Evolutionary conservation across 1,140 invertebrate genomes (phyloP).

Genomic region (Halyomorpha halys): DNA sequence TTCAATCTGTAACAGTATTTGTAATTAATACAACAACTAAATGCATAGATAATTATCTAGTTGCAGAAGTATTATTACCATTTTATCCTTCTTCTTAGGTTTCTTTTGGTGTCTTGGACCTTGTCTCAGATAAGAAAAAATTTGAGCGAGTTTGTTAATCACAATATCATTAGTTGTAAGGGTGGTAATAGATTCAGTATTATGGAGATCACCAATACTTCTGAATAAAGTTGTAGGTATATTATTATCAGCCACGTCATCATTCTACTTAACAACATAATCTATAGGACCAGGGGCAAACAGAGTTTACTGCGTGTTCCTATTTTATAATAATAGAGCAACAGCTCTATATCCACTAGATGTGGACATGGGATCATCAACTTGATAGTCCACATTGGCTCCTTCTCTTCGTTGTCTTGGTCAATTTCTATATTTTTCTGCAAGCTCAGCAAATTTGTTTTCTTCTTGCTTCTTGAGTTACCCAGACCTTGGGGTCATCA

Average conservation of each 20-base stretch:
- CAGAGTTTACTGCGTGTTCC: slow-evolving; percentile 78
- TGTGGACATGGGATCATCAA: slow-evolving; percentile 74
- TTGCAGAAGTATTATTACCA: slow-evolving; percentile 6
- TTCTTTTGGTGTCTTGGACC: slow-evolving; percentile 67
- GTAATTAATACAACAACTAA: background rate
- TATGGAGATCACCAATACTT: slow-evolving; percentile 88
- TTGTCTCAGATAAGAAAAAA: slow-evolving; percentile 85
- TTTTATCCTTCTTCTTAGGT: slow-evolving; percentile 57
- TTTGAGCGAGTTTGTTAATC: slow-evolving; percentile 94
- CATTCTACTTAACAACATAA: slow-evolving; percentile 90
- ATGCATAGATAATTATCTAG: too few relatives aligned
- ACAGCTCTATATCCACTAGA: slow-evolving; percentile 89
- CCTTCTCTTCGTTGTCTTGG: slow-evolving; percentile 90
- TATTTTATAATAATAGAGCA: slow-evolving; percentile 72
- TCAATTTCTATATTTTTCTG: slow-evolving; percentile 86
- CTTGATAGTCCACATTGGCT: slow-evolving; percentile 63
- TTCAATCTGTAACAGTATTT: slow-evolving; percentile 37
- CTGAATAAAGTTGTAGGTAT: slow-evolving; percentile 92
- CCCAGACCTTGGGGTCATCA: slow-evolving; percentile 82
- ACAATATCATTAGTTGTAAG: slow-evolving; percentile 91
- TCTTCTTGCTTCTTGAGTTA: slow-evolving; percentile 90
- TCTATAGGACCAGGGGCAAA: slow-evolving; percentile 95
- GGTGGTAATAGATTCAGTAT: slow-evolving; percentile 62
- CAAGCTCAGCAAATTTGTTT: slow-evolving; percentile 88
- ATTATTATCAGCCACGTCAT: slow-evolving; percentile 80